Evolutionary conservation across 37 sponge, comb jelly and placozoan genomes (phyloP).

Genomic region (Cladorhizidae sp.): DNA sequence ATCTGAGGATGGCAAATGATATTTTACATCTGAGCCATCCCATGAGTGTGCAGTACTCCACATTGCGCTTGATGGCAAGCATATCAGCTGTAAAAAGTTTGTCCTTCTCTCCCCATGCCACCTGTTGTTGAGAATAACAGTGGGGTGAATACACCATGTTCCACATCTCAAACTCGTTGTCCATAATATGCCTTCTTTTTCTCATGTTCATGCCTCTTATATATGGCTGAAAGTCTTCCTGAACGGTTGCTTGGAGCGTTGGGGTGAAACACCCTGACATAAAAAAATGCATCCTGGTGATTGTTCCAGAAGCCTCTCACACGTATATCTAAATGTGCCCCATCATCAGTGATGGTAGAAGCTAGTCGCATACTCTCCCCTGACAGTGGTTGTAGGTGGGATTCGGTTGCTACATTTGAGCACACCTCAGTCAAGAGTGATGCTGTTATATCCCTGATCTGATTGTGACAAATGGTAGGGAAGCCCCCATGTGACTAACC

Average conservation of each 20-base stretch:
- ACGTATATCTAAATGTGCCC: constrained; percentile 26
- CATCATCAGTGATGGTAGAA: constrained; percentile 35
- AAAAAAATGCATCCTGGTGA: constrained; percentile 28
- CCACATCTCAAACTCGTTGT: constrained; percentile 41
- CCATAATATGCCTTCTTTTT: constrained; percentile 35
- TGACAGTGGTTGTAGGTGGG: constrained; percentile 36
- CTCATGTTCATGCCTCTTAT: constrained; percentile 28
- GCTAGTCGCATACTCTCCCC: constrained; percentile 16
- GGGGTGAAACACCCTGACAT: constrained; percentile 49
- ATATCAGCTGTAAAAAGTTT: constrained; percentile 16
- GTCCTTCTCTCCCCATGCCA: constrained; percentile 52
- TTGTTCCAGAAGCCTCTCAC: constrained; percentile 36
- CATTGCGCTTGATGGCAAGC: constrained; percentile 10
- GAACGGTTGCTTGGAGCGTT: constrained; percentile 20
- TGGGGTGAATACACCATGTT: constrained; percentile 41
- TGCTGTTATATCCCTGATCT: constrained; percentile 45
- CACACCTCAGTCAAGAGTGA: constrained; percentile 40
- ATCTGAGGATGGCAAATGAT: constrained; percentile 34
- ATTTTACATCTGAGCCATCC: constrained; percentile 38
- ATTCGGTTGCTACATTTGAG: constrained; percentile 34
- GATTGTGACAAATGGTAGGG: constrained; percentile 37
- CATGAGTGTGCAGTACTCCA: constrained; percentile 7
- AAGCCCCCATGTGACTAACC: constrained; percentile 21
- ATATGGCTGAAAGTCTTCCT: background rate
- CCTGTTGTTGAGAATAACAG: constrained; percentile 48